Base-by-base conservation (phyloP, 2,888 invertebrate genomes). In the Bombylius major region DNA sequence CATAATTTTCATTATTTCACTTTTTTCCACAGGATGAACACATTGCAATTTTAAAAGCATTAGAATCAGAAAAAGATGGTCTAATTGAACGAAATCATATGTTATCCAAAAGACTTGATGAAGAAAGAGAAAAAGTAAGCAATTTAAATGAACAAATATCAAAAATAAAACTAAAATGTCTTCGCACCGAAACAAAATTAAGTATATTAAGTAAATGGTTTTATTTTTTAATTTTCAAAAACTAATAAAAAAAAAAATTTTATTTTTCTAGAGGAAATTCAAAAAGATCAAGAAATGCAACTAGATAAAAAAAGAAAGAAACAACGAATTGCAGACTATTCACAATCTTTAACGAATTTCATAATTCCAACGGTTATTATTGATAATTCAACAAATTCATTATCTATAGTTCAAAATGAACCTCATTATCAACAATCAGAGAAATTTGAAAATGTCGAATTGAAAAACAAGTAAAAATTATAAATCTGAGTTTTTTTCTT, bases 41-140 rank as follows among this genome's bases (percentile, higher is more conserved):
- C 57, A 62, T 68, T 36, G 65, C 67, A n/a, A 65, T 73, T 11
- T 56, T 73, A 51, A 68, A 70, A 57, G 66, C 70, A 1, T 56
- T 73, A 4, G 72, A 73, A 61, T 60, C 65, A 7, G 72, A 72
- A 51, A 73, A 73, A 58, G 66, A 66, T 55, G 64, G 66, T 5
- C 53, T 72, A 5, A 50, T 69, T 51, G 56, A 65, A 3, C 59
- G 67, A 33, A 69, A 66, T 33, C 66, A 67, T 53, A 61, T 59
- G 0, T 58, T 68, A 1, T 66, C 63, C 44, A 65, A 67, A 11
- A 67, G 72, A 3, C 45, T 70, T 5, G 64, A 66, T 2, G 48
- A 60, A 5, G 71, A 71, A 58, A 67, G 69, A 3, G 31, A 55
- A 1, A 69, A 65, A 57, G 63, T 63, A 9, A 65, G 65, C 7